Evolutionary conservation across 1,140 invertebrate species (phyloP).

Genomic region (Dolichoris vasculosae): DNA sequence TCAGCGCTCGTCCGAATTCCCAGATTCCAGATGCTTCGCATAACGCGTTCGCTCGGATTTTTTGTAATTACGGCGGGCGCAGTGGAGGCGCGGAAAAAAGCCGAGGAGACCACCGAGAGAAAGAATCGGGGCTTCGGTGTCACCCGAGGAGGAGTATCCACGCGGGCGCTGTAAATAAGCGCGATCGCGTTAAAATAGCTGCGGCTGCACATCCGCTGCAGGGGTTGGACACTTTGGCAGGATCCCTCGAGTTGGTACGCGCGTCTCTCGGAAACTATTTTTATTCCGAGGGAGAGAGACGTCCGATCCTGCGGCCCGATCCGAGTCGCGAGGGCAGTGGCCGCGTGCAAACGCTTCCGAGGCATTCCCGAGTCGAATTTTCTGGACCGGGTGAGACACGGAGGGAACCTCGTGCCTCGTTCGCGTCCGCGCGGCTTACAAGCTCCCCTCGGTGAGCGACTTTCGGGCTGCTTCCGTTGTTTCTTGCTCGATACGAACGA

Average conservation of each 20-base stretch:
- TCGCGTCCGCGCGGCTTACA: too few species aligned
- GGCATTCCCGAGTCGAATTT: neutral
- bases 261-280: slow-evolving; percentile 57
- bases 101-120: neutral
- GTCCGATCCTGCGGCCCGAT: slow-evolving; percentile 17
- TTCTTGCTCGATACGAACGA: too few species aligned
- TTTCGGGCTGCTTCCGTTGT: neutral
- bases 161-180: slow-evolving; percentile 38
- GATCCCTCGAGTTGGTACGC: slow-evolving; percentile 28
- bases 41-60: neutral
- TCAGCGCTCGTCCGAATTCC: slow-evolving; percentile 14
- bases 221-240: slow-evolving; percentile 50
- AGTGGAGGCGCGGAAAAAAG: neutral
- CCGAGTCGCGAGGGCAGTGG: slow-evolving; percentile 25
- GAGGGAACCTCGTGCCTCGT: neutral
- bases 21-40: slow-evolving; percentile 36
- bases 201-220: slow-evolving; percentile 58
- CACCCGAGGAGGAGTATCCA: slow-evolving; percentile 11
- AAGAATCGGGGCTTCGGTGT: slow-evolving; percentile 1
- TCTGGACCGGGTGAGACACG: neutral
- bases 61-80: neutral
- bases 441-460: too few species aligned
- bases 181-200: slow-evolving; percentile 58
- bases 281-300: slow-evolving; percentile 50
- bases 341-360: slow-evolving; percentile 1